These are phyloP conservation scores for Myiotriccus ornatus DNA, from an alignment of 2,797 vertebrate species.

Conservation along the genomic window DNA sequence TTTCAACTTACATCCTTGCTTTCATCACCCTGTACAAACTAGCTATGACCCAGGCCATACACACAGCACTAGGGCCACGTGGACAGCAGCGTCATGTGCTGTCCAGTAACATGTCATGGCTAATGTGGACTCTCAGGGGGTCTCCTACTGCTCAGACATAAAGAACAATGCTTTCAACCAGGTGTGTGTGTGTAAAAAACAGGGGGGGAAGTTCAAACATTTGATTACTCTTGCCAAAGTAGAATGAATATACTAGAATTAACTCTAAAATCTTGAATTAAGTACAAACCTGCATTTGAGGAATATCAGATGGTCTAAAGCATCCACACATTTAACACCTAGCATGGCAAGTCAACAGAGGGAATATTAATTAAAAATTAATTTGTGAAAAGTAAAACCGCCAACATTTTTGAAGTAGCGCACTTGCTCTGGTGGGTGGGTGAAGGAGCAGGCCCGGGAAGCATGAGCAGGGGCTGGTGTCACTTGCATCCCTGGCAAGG, in stretches of 20 bases:
- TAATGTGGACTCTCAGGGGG: not conserved
- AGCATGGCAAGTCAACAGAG: not conserved
- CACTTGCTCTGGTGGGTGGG: not conserved
- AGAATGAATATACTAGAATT: not conserved
- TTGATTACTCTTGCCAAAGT: not conserved
- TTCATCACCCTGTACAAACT: not conserved
- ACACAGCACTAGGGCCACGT: not conserved
- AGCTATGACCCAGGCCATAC: not conserved
- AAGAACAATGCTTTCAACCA: not conserved
- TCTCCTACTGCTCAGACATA: not conserved
- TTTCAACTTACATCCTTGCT: not conserved
- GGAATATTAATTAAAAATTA: not conserved
- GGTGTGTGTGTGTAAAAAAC: not conserved
- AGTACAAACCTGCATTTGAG: not conserved
- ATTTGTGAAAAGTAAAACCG: not conserved
- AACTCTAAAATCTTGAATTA: not conserved
- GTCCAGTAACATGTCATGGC: not conserved
- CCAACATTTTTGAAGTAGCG: not conserved
- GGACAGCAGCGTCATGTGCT: not conserved
- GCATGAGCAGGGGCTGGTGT: too few relatives aligned
- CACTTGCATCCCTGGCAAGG: fast-evolving
- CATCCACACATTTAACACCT: not conserved
- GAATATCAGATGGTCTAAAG: not conserved
- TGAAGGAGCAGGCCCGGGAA: not conserved
- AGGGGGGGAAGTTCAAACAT: not conserved